Evolutionary conservation across 1,140 invertebrate genomes (phyloP).

Genomic region (Meteorus sp.): DNA sequence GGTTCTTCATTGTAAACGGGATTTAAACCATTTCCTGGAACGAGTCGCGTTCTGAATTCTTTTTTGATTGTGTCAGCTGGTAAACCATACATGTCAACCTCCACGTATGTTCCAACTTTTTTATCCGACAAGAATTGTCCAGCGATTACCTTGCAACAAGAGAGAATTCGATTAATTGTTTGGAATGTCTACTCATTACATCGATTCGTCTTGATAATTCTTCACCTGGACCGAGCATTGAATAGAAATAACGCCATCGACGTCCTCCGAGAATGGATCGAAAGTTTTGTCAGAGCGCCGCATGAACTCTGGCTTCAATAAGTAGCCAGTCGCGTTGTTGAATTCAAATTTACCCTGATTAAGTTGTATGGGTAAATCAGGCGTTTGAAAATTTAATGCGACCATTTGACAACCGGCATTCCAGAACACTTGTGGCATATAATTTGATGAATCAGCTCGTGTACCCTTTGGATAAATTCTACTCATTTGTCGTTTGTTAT

Average conservation of each 20-base stretch:
- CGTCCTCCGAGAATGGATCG: slow-evolving; percentile 78
- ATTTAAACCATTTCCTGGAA: slow-evolving; percentile 80
- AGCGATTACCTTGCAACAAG: slow-evolving; percentile 46
- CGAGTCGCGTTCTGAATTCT: slow-evolving; percentile 79
- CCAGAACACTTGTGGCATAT: slow-evolving; percentile 77
- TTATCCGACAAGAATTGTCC: slow-evolving; percentile 56
- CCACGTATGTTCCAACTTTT: slow-evolving; percentile 71
- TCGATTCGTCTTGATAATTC: too few species aligned
- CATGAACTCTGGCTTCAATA: slow-evolving; percentile 82
- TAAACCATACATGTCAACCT: slow-evolving; percentile 84
- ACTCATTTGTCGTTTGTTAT: slow-evolving; percentile 76
- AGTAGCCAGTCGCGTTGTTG: slow-evolving; percentile 69
- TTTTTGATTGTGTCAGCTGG: slow-evolving; percentile 82
- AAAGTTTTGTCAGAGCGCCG: slow-evolving; percentile 71
- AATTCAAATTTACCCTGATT: slow-evolving; percentile 83
- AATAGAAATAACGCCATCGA: slow-evolving; percentile 79
- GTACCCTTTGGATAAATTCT: slow-evolving; percentile 77
- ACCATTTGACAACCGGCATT: slow-evolving; percentile 83
- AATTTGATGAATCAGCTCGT: slow-evolving; percentile 76
- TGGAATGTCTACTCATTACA: too few species aligned
- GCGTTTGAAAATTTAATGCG: slow-evolving; percentile 77
- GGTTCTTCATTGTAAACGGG: slow-evolving; percentile 84
- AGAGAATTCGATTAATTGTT: not conserved
- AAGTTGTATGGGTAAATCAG: slow-evolving; percentile 78
- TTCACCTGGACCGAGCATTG: slow-evolving; percentile 70